phyloP scores from a whole-genome alignment of 2,888 invertebrate genomes.

The Petrolisthes manimaculis region DNA sequence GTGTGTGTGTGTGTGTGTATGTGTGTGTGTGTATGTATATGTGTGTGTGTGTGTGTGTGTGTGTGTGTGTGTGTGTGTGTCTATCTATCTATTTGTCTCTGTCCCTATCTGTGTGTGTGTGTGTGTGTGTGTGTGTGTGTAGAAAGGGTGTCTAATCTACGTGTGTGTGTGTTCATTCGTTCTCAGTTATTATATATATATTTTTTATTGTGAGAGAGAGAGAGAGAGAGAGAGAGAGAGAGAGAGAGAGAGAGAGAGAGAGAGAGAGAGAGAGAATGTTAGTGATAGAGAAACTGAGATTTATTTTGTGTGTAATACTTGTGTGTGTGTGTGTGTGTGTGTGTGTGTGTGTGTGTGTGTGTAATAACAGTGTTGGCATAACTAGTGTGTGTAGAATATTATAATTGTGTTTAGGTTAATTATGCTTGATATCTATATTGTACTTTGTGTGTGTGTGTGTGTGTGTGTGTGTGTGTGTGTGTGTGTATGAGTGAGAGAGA shows the following conservation, averaged over 20 bases:
- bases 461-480: too few relatives aligned
- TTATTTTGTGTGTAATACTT: background rate
- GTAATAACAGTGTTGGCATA: too few relatives aligned
- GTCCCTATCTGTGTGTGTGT: slow-evolving; percentile 1
- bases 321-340: too few relatives aligned
- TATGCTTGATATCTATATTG: too few relatives aligned
- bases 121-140: background rate
- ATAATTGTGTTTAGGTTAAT: too few relatives aligned
- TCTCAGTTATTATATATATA: background rate
- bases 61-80: background rate
- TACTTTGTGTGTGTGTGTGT: too few relatives aligned
- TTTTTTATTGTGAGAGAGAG: background rate
- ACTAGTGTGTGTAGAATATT: too few relatives aligned
- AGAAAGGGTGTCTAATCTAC: background rate
- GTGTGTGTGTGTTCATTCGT: background rate
- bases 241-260: background rate
- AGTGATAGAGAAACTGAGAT: too few relatives aligned
- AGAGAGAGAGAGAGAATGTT: background rate
- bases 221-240: background rate
- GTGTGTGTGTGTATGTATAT: background rate
- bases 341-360: too few relatives aligned
- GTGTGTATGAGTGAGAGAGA: too few relatives aligned
- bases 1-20: background rate
- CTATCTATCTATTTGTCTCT: too few relatives aligned
- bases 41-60: slow-evolving; percentile 2